phyloP scores from a whole-genome alignment of 2,113 vertebrate genomes.

The Paraplagusia blochii region DNA sequence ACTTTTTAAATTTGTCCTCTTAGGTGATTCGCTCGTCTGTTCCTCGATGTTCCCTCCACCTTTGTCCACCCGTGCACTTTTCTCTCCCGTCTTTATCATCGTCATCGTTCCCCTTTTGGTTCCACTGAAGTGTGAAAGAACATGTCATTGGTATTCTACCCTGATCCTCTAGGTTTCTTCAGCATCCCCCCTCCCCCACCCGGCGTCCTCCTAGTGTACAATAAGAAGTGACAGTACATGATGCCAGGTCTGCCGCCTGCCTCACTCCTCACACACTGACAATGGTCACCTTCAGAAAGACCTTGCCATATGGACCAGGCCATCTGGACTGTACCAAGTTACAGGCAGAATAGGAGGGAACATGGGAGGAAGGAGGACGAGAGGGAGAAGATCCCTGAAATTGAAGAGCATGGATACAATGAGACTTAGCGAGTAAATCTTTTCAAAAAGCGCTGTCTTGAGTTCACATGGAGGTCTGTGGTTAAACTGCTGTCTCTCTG shows the following conservation, averaged over 20 bases:
- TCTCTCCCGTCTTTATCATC: slow-evolving; percentile 36
- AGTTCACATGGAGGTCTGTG: slow-evolving; percentile 19
- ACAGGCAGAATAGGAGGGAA: slow-evolving; percentile 23
- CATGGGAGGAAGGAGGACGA: not conserved
- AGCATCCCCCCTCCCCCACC: not conserved
- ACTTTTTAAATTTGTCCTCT: too few species aligned
- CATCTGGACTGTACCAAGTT: slow-evolving; percentile 69
- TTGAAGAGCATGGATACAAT: slow-evolving; percentile 15
- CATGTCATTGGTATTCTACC: slow-evolving; percentile 59
- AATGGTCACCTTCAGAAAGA: slow-evolving; percentile 63
- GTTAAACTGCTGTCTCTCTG: slow-evolving; percentile 26
- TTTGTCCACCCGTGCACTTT: not conserved
- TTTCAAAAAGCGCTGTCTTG: slow-evolving; percentile 3
- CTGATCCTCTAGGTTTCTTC: slow-evolving; percentile 1
- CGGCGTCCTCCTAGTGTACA: slow-evolving; percentile 15
- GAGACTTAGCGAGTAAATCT: slow-evolving; percentile 27
- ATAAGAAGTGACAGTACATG: slow-evolving; percentile 35
- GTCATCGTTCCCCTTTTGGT: slow-evolving; percentile 31
- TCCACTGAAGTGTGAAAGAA: slow-evolving; percentile 42
- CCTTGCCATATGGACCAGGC: slow-evolving; percentile 63
- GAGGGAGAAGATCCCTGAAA: not conserved
- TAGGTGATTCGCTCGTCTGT: not conserved
- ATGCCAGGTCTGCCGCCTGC: slow-evolving; percentile 18
- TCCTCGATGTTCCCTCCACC: not conserved
- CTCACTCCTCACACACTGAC: slow-evolving; percentile 20